phyloP scores from a whole-genome alignment of 1,140 invertebrate genomes.

The Eupristina koningsbergeri region DNA sequence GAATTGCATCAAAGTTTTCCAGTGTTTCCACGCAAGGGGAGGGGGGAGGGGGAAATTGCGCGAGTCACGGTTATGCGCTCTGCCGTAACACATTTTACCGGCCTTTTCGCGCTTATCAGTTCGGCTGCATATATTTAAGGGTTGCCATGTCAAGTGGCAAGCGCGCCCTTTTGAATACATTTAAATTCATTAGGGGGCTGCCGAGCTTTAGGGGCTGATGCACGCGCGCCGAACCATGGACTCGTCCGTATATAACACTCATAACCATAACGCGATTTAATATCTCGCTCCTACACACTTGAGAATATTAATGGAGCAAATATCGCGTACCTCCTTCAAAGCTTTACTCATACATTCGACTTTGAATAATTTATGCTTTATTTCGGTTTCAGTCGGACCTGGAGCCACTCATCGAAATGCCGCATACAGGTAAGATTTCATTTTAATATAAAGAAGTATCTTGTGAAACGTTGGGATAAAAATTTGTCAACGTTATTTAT shows the following conservation, averaged over 20 bases:
- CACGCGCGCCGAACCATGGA: neutral
- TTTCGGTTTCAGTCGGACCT: conserved; percentile 56
- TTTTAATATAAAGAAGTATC: neutral
- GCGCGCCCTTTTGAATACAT: conserved; percentile 71
- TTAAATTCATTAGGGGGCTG: conserved; percentile 68
- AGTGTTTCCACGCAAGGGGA: neutral
- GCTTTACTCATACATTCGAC: neutral
- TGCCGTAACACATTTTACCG: conserved; percentile 61
- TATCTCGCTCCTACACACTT: conserved; percentile 9
- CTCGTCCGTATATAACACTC: conserved; percentile 1
- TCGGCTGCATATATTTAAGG: conserved; percentile 66
- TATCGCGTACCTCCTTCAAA: neutral
- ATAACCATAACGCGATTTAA: conserved; percentile 41
- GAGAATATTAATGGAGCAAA: conserved; percentile 24
- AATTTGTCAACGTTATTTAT: conserved; percentile 1
- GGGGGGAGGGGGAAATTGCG: conserved; percentile 12
- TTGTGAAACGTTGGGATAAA: neutral
- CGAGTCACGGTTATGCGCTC: conserved; percentile 64
- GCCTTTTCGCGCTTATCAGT: conserved; percentile 62
- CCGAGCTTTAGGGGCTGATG: neutral
- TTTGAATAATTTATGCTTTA: conserved; percentile 21
- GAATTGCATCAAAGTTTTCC: neutral
- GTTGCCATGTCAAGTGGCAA: conserved; percentile 69
- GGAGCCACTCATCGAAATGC: conserved; percentile 58
- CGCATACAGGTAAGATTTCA: conserved; percentile 65